phyloP scores from a whole-genome alignment of 1,140 invertebrate genomes.

The Drosophila littoralis region DNA sequence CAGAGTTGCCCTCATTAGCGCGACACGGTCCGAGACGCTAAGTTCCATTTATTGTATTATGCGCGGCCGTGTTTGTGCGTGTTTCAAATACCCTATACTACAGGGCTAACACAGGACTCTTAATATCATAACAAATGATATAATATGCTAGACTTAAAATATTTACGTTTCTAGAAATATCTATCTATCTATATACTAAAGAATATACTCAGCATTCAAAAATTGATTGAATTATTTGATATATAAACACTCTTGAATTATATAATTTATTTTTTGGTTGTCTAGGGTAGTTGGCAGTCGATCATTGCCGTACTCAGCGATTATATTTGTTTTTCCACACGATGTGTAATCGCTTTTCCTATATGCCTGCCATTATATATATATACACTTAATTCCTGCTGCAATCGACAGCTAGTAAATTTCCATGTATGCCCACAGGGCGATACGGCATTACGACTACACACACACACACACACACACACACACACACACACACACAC shows the following conservation, averaged over 20 bases:
- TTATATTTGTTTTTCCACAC: conserved; percentile 32
- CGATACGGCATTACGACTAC: conserved; percentile 30
- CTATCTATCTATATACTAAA: too few species aligned
- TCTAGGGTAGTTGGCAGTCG: conserved; percentile 14
- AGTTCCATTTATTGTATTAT: conserved; percentile 32
- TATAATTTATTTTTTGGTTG: background rate
- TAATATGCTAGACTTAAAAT: too few species aligned
- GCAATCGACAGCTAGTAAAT: conserved; percentile 68
- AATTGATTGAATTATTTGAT: background rate
- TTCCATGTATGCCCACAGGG: conserved; percentile 67
- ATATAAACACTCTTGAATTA: too few species aligned
- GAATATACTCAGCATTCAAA: too few species aligned
- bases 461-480: conserved; percentile 17
- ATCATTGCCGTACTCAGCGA: background rate
- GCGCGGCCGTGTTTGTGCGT: background rate
- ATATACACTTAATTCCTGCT: conserved; percentile 43
- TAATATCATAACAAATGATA: too few species aligned
- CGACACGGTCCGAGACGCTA: conserved; percentile 23
- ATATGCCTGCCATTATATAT: conserved; percentile 39
- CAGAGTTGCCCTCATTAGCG: conserved; percentile 54
- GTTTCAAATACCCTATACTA: conserved; percentile 12
- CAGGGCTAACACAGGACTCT: too few species aligned
- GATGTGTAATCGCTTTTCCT: conserved; percentile 70
- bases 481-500: conserved; percentile 11
- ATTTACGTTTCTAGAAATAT: too few species aligned